Evolutionary conservation across 2,113 vertebrate species (phyloP).

Genomic region (Cercocebus atys): DNA sequence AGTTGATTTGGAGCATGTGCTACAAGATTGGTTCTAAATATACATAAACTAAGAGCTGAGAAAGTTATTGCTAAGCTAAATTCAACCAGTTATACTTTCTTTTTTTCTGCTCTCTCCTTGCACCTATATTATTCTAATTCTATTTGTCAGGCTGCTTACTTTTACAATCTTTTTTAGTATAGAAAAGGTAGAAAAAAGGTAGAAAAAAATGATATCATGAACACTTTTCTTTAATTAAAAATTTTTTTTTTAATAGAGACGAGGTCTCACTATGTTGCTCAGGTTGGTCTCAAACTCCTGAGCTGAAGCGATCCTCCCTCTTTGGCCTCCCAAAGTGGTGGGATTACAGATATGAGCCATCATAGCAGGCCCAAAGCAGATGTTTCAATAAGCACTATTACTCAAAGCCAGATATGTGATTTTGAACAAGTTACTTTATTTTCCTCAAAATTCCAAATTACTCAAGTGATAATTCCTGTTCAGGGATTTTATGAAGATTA

Average conservation of each 20-base stretch:
- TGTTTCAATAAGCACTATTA: constrained; percentile 24
- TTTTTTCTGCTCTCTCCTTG: background rate
- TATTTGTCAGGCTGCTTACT: background rate
- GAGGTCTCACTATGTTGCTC: background rate
- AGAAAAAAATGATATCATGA: background rate
- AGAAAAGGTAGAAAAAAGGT: background rate
- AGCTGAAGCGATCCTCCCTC: background rate
- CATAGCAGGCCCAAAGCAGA: too few species aligned
- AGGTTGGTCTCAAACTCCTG: background rate
- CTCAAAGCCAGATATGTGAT: background rate
- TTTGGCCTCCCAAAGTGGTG: background rate
- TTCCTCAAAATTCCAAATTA: background rate
- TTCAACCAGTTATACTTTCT: background rate
- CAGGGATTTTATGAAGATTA: constrained; percentile 8
- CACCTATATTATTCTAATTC: background rate
- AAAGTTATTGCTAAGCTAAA: constrained; percentile 13
- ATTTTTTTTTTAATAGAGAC: background rate
- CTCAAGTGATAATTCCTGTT: background rate
- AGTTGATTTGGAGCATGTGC: background rate
- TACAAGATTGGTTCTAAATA: background rate
- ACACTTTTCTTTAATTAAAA: background rate
- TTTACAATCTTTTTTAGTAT: background rate
- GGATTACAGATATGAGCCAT: background rate
- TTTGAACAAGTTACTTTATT: background rate
- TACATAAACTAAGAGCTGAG: background rate